Evolutionary conservation across 2,113 vertebrate species (phyloP), one percentile per base, ranked within the genome.

Genomic region (Chauna torquata): DNA sequence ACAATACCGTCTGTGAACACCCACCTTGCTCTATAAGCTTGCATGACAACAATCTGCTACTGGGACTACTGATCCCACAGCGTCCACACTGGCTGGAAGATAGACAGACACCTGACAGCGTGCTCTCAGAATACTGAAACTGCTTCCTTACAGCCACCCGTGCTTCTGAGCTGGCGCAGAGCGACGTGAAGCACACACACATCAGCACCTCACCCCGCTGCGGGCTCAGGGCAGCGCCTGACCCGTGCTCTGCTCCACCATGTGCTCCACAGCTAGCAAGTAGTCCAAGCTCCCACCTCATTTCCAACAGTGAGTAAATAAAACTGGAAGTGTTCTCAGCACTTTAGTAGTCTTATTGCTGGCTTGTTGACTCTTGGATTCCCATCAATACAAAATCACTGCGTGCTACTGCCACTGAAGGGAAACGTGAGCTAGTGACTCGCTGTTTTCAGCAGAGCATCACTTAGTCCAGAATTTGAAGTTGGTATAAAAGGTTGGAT

Each of bases 111-210:
- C 11, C 7, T 22, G 34, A 32, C 1, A 4, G 50, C 9, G 54
- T 49, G 61, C 22, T 1, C 45, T 66, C 30, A 44, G 55, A 85
- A 42, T 50, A 50, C 19, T 42, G 61, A 70, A 77, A 27, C 30
- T 14, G 27, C 42, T 47, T 36, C 42, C 54, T 66, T 64, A 55
- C 54, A 80, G 40, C 78, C 88, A 32, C 38, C 42, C 15, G 24
- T 17, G 5, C 30, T 25, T 25, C 58, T n/a, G 66, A 72, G 57
- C 58, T 45, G 42, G 4, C 23, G 34, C 16, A 5, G 34, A 80
- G 71, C 57, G 34, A 55, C 34, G 45, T 69, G 89, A 71, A 40
- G 12, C 44, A 30, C 66, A 38, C 0, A 0, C 5, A 3, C 8
- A 4, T 23, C 34, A 19, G 68, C 61, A 72, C 32, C 58, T 49